Percentiles rank a stretch among this genome's conserved stretches.
These are phyloP conservation scores for Griposia aprilina DNA, from an alignment of 2,888 invertebrate species.

Conservation along the genomic window DNA sequence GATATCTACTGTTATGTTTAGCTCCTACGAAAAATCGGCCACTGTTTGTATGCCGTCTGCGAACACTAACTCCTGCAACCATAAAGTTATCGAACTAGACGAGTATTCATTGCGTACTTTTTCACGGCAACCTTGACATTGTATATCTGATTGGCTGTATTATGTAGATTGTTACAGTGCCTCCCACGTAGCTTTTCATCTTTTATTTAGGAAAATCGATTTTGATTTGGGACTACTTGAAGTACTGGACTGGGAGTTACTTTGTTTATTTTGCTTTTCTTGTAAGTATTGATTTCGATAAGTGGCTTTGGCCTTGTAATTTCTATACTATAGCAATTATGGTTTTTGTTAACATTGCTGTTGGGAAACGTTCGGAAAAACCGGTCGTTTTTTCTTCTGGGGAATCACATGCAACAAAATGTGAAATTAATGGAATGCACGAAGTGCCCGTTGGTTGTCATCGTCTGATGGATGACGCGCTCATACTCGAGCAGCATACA, in stretches of 20 bases:
- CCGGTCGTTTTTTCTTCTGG: not conserved
- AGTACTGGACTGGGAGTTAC: not conserved
- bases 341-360: slow-evolving; percentile 29
- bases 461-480: slow-evolving; percentile 58
- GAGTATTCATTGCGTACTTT: slow-evolving; percentile 62
- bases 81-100: slow-evolving; percentile 56
- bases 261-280: slow-evolving; percentile 22
- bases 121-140: slow-evolving; percentile 65
- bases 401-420: slow-evolving; percentile 20
- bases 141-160: slow-evolving; percentile 59
- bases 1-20: not conserved
- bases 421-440: slow-evolving; percentile 32
- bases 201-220: slow-evolving; percentile 60
- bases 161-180: slow-evolving; percentile 54
- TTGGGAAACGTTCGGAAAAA: slow-evolving; percentile 7
- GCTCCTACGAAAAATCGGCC: not conserved
- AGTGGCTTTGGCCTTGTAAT: slow-evolving; percentile 4
- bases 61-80: slow-evolving; percentile 6
- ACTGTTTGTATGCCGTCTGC: not conserved
- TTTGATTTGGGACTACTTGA: slow-evolving; percentile 24
- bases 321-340: slow-evolving; percentile 19
- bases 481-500: slow-evolving; percentile 58
- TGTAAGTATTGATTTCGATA: slow-evolving; percentile 6
- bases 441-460: slow-evolving; percentile 9
- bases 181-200: slow-evolving; percentile 59